Evolutionary conservation across 2,797 vertebrate species (phyloP).

Genomic region (Prionace glauca): DNA sequence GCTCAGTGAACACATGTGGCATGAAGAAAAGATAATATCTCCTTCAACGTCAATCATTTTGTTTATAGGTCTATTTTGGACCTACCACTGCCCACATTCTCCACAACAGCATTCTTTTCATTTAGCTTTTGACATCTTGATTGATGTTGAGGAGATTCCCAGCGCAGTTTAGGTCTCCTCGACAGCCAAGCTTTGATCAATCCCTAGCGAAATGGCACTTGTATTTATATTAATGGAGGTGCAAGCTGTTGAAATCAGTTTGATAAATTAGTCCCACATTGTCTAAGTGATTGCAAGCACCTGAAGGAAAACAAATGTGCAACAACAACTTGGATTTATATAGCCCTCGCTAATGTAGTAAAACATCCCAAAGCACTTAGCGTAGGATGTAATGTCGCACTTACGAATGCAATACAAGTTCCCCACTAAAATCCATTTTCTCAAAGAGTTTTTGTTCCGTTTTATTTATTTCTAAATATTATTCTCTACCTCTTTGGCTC

Average conservation of each 20-base stretch:
- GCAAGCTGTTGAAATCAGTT: neutral
- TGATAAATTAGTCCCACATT: neutral
- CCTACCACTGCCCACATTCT: neutral
- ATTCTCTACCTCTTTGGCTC: neutral
- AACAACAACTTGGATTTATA: neutral
- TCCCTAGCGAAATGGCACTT: too few relatives aligned
- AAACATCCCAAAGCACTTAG: neutral
- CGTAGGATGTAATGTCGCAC: neutral
- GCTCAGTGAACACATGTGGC: slow-evolving; percentile 18
- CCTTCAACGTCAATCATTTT: slow-evolving; percentile 17
- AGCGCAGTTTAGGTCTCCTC: neutral
- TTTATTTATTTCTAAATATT: neutral
- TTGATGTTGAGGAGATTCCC: slow-evolving; percentile 5
- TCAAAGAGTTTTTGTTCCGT: neutral
- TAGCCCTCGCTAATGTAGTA: neutral
- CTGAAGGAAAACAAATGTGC: neutral
- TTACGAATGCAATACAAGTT: neutral
- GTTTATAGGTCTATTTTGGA: slow-evolving; percentile 18
- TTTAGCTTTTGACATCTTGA: neutral
- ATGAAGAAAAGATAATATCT: slow-evolving; percentile 8
- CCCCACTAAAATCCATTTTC: neutral
- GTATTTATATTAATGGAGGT: slow-evolving; percentile 6
- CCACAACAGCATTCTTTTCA: slow-evolving; percentile 10
- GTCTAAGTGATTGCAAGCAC: neutral
- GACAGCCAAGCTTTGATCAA: slow-evolving; percentile 6